Evolutionary conservation across 2,113 vertebrate species (phyloP), one percentile per base, ranked within the genome.

Genomic region (Crotalus horridus): DNA sequence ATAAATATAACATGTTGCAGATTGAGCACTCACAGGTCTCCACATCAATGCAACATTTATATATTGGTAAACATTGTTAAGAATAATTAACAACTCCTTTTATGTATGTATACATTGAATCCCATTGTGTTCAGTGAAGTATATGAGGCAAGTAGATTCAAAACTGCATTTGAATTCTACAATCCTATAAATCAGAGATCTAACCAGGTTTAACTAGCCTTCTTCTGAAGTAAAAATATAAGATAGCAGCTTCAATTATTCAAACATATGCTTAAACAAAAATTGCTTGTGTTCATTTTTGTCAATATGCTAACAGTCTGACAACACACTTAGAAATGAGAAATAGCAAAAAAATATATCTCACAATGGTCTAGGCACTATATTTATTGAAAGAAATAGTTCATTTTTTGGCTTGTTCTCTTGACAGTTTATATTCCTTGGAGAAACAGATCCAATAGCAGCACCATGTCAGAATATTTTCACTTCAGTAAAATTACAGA

Each of bases 391-490:
- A 92, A 43, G 53, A 48, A 56, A 87, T 91, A 81, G 39, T 91
- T 94, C 93, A 90, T 90, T 93, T 90, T 85, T 51, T 85, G 90
- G 69, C 88, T 89, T 74, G 86, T 85, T 95, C 88, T 85, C 87
- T 54, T 88, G 56, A 90, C 91, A 93, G 91, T 95, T 90, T 90
- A 92, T 23, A 69, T 89, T 58, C 92, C 95, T 94, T 87, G 88
- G 94, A 92, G 88, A 94, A 54, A 93, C 88, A 51, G 89, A 93
- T 93, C 89, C 89, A 90, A 85, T 23, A 87, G 56, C 61, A 93
- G 92, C 89, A 90, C 21, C 3, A 92, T 85, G 89, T 94, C 91
- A 94, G 74, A 90, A 92, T 69, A 43, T n/a, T 74, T 90, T 94
- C 55, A 90, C 89, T 90, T 54, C 39, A 39, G 17, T 91, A 92